Conservation (phyloP, 2,797 vertebrate genomes). For the Myioborus melanocephalus region DNA sequence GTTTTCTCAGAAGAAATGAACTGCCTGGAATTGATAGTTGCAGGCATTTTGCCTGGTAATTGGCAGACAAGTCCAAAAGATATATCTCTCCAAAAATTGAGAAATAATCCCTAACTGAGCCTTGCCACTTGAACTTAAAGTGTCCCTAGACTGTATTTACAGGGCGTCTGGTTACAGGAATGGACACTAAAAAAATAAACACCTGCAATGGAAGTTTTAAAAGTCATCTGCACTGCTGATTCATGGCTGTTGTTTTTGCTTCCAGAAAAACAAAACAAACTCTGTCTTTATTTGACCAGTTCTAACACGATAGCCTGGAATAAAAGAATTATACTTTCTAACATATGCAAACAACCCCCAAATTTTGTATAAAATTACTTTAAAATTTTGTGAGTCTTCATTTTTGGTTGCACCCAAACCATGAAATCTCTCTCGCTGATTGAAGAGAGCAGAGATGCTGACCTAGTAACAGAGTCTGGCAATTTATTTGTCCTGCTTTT, state of each 20-base stretch:
- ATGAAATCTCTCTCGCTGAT: not conserved
- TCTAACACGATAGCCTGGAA: not conserved
- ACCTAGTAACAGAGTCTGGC: not conserved
- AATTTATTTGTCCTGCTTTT: not conserved
- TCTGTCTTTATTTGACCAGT: not conserved
- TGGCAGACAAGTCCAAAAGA: not conserved
- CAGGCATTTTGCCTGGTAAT: not conserved
- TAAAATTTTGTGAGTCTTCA: not conserved
- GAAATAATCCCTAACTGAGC: not conserved
- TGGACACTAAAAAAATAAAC: not conserved
- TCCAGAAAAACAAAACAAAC: not conserved
- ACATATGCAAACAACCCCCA: not conserved
- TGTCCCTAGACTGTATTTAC: not conserved
- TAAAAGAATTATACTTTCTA: not conserved
- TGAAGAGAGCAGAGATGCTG: not conserved
- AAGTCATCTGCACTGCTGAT: not conserved
- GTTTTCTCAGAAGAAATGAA: not conserved
- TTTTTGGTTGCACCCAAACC: not conserved
- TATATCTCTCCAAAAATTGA: not conserved
- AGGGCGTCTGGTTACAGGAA: not conserved
- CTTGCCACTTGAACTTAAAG: not conserved
- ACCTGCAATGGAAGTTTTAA: not conserved
- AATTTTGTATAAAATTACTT: not conserved
- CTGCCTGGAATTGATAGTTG: not conserved
- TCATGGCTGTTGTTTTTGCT: not conserved